A percentile compares a stretch with the other conserved stretches of the same genome.
phyloP scores from a whole-genome alignment of 2,113 vertebrate genomes.

The Syrmaticus mikado region DNA sequence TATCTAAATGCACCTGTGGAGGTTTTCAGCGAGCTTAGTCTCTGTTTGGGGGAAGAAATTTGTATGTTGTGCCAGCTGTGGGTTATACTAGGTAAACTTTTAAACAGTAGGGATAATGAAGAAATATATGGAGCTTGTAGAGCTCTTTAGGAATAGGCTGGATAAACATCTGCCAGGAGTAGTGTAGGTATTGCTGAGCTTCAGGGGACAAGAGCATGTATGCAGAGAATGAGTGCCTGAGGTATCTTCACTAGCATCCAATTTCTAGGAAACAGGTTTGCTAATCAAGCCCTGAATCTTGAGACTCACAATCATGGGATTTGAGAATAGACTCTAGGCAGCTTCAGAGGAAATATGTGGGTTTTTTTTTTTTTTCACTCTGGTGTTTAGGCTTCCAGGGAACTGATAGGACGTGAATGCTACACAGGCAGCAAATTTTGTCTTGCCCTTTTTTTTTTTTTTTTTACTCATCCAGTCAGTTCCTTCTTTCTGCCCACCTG shows the following conservation, averaged over 20 bases:
- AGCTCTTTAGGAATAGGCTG: background rate
- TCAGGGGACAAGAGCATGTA: background rate
- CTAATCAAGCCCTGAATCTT: background rate
- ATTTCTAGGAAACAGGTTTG: background rate
- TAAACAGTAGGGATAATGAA: background rate
- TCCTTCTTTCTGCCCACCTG: background rate
- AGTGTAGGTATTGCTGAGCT: background rate
- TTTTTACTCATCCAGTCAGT: rapidly evolving
- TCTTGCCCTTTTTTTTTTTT: background rate
- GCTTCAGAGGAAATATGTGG: background rate
- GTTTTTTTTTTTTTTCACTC: background rate
- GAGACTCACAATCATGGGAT: background rate
- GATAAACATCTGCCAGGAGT: background rate
- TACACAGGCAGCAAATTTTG: background rate
- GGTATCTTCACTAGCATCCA: background rate
- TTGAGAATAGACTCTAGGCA: background rate
- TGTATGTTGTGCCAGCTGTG: background rate
- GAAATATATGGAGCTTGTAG: background rate
- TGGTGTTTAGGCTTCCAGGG: background rate
- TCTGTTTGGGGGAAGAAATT: background rate
- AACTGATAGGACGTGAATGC: background rate
- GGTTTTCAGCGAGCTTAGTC: background rate
- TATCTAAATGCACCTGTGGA: background rate
- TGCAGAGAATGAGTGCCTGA: background rate
- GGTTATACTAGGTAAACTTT: background rate